Base-by-base conservation (phyloP, 2,113 vertebrate genomes). In the Callipepla squamata region DNA sequence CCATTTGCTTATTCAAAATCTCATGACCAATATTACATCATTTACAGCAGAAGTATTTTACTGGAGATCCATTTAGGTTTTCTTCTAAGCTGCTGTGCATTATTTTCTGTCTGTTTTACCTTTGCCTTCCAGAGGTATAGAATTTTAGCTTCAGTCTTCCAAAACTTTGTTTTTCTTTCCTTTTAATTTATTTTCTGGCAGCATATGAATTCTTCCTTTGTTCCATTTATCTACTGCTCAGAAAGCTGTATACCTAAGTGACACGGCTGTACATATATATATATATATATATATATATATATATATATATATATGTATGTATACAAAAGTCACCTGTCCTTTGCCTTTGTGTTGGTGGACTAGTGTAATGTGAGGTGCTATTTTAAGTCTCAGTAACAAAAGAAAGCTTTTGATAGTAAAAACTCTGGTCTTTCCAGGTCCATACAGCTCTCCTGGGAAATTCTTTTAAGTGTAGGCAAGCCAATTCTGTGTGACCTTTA, bases 1-100 rank as follows among this genome's bases (percentile, higher is more conserved):
- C 65, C 17, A 47, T 87, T 87, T 93, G 19, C 28, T 79, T 89
- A 44, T 91, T 85, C 75, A 89, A 77, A 87, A 77, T 80, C 26
- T 92, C 42, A 21, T 38, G 19, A n/a, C 16, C 80, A 2, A 50
- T 25, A 73, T 51, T 48, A 34, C 50, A 14, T 66, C 18, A 73
- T 76, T 75, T 89, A 44, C 47, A 87, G 15, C 2, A 67, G 7
- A 85, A 91, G 2, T 45, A 14, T 76, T 85, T 92, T 73, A 69
- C 34, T 90, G 42, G 76, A 70, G 25, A 74, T 21, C 1, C 11
- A 59, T 91, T 92, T 85, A 63, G 59, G 21, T 80, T 7, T 86
- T 87, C 53, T 92, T 11, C 11, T 74, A 59, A 53, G 22, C 22
- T 92, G n/a, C 34, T 65, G n/a, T 67, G 28, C 7, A 8, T 6